Base-by-base conservation (phyloP, 2,888 invertebrate species). In the Dysmachus trigonus region DNA sequence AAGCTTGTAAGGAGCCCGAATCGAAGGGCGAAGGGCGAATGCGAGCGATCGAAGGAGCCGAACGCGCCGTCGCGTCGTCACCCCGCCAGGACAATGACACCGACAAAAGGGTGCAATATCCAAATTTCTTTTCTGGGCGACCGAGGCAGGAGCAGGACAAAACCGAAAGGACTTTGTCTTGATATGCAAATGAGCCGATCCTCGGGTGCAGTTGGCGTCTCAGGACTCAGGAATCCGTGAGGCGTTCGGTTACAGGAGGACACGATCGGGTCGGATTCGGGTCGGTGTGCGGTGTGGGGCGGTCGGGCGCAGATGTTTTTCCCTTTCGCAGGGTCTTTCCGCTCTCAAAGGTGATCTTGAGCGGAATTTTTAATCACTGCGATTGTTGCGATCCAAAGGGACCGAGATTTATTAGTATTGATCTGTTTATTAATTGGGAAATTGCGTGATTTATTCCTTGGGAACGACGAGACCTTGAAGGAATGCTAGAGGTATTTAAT, bases 331-430 rank as follows among this genome's bases (percentile, higher is more conserved):
- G 62, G 10, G 8, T 22, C 62, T 62, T 62, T 62, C 22, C 62
- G 62, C 27, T 62, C 62, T 22, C 10, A 62, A 62, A 62, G 10
- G 22, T 22, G 18, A 7, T 77, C 18, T 77, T 13, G 18, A 77
- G n/a, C 8, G 77, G 41, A 77, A 41, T 41, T 85, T 85, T 85
- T 85, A 85, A 85, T 85, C 85, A 85, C 47, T 15, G 15, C 85
- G 15, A 85, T 74, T 85, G 85, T 85, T 76, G 13, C 31, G 6
- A 51, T 31, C 4, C 7, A 41, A 85, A 85, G 74, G 74, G n/a
- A 74, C n/a, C 1, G 73, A 74, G 85, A 85, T 85, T 85, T 85
- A 85, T 85, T 85, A 85, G 84, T 85, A 85, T 85, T 85, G 85
- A 85, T 85, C 31, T 85, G 85, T 85, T 85, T 85, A 82, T 71